Conservation (phyloP, 2,113 vertebrate genomes). For the Megaleporinus macrocephalus region DNA sequence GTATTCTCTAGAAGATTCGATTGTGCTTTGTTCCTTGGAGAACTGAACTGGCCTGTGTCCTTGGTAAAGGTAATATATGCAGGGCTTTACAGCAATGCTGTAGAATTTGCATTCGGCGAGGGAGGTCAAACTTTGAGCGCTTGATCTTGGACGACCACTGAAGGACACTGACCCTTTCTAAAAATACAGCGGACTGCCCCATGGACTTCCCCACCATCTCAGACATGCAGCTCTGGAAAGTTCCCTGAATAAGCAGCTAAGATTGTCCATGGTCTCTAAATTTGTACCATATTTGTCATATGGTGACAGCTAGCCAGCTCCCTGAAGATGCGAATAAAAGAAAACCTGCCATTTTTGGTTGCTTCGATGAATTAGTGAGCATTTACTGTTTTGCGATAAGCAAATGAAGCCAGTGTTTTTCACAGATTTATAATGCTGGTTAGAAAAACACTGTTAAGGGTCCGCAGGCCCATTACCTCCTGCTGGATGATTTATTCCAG, state of each 20-base stretch:
- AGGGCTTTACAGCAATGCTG: neutral
- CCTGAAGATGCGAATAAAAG: neutral
- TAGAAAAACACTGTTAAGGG: neutral
- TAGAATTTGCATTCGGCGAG: neutral
- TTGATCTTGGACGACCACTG: slow-evolving; percentile 24
- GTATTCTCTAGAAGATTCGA: neutral
- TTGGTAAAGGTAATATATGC: neutral
- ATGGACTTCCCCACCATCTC: slow-evolving; percentile 47
- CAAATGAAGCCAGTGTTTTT: no score
- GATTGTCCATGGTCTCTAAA: slow-evolving; percentile 33
- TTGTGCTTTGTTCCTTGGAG: neutral
- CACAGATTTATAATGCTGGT: no score
- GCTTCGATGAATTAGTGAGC: neutral
- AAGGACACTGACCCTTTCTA: slow-evolving; percentile 53
- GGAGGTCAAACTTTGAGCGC: neutral
- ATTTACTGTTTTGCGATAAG: no score
- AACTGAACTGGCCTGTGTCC: neutral
- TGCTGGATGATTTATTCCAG: neutral
- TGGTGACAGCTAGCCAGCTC: neutral
- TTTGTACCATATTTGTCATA: neutral
- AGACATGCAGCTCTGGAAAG: slow-evolving; percentile 36
- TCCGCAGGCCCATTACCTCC: neutral
- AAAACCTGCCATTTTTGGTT: neutral
- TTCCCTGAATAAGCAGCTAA: slow-evolving; percentile 30
- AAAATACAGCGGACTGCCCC: slow-evolving; percentile 65